Conservation (phyloP, 35 echinoderm and acorn worm genomes). For the Apostichopus japonicus region DNA sequence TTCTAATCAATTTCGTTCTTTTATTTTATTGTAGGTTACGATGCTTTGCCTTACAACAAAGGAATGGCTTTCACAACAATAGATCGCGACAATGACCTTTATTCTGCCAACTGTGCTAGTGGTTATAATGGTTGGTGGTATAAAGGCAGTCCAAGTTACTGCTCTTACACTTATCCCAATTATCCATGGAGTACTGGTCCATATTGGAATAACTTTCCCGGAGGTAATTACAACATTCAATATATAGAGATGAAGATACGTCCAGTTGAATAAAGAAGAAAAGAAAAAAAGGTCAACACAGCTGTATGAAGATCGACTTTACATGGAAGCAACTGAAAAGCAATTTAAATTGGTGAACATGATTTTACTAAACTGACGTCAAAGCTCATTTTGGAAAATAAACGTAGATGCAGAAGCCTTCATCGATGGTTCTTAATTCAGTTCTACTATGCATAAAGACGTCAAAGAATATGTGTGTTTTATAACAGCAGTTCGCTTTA, state of each 20-base stretch:
- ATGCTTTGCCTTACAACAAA: not conserved
- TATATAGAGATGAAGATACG: not conserved
- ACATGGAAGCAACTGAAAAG: no score
- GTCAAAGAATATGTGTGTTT: no score
- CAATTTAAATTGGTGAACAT: no score
- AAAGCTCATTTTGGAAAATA: no score
- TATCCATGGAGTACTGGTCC: not conserved
- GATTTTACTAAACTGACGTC: no score
- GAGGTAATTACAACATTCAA: not conserved
- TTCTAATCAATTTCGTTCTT: no score
- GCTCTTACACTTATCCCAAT: not conserved
- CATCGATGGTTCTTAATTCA: no score
- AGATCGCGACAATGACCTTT: not conserved
- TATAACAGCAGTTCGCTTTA: no score
- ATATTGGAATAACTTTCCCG: not conserved
- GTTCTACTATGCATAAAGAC: no score
- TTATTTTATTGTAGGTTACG: not conserved
- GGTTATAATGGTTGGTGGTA: not conserved
- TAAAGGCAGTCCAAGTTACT: not conserved
- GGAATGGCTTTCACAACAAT: not conserved
- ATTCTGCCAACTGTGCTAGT: not conserved
- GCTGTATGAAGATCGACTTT: no score
- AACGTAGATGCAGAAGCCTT: no score
- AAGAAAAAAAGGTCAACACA: no score
- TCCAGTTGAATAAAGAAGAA: not conserved